A percentile compares a stretch with the other conserved stretches of the same genome.
Conservation (phyloP, 2,797 vertebrate genomes). For the Gallinago solitaria region DNA sequence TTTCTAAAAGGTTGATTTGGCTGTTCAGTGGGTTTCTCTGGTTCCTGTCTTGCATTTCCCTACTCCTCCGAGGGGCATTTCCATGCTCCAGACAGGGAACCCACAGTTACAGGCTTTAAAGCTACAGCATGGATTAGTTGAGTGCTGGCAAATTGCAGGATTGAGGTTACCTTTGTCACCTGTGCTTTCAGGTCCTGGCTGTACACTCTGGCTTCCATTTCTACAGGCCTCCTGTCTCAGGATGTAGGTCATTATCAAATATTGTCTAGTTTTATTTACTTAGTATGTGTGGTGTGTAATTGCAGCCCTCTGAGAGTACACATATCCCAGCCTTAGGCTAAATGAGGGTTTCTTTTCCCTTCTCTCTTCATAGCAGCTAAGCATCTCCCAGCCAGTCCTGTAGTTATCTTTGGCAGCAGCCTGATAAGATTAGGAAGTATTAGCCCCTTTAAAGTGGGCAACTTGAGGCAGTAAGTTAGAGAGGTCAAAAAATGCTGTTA, state of each 20-base stretch:
- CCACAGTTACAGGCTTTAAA: neutral
- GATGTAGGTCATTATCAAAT: neutral
- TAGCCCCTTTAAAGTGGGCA: conserved; percentile 25
- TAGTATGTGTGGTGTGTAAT: neutral
- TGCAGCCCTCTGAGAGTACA: neutral
- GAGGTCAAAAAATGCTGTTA: conserved; percentile 15
- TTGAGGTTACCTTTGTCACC: neutral
- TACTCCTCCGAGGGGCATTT: neutral
- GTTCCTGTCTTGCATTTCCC: neutral
- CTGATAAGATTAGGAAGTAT: conserved; percentile 42
- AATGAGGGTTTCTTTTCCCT: neutral
- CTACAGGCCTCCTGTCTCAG: neutral
- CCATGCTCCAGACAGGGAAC: neutral
- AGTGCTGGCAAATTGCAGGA: neutral
- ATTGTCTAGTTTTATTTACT: conserved; percentile 10
- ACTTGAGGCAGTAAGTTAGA: neutral
- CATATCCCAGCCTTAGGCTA: neutral
- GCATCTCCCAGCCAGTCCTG: neutral
- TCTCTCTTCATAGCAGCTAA: neutral
- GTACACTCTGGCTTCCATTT: neutral
- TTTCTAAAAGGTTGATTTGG: neutral
- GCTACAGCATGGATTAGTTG: neutral
- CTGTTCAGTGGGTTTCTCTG: neutral
- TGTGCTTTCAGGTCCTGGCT: neutral
- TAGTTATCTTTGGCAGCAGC: conserved; percentile 31